Evolutionary conservation across 2,797 vertebrate species (phyloP).

Genomic region (Cephalopachus bancanus): DNA sequence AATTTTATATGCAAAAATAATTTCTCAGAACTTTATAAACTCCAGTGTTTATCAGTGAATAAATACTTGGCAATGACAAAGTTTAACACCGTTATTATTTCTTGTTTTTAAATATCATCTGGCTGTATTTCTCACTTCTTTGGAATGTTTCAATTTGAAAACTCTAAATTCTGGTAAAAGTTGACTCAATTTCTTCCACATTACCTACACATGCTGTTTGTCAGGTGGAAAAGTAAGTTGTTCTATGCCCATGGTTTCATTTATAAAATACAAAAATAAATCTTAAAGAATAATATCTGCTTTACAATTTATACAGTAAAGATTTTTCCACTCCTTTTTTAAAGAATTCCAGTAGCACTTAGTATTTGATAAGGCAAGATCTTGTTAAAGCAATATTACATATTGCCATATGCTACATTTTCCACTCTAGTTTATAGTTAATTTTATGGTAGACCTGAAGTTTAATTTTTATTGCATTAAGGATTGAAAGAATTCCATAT

Average conservation of each 20-base stretch:
- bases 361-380: background rate
- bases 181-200: background rate
- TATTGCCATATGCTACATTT: background rate
- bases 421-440: background rate
- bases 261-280: background rate
- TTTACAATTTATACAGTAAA: background rate
- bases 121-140: background rate
- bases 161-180: background rate
- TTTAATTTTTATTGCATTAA: background rate
- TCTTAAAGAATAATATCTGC: background rate
- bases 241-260: background rate
- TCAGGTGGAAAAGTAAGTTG: background rate
- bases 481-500: background rate
- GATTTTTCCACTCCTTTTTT: background rate
- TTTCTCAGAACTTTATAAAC: background rate
- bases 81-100: background rate
- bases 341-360: background rate
- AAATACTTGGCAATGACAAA: background rate
- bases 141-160: background rate
- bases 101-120: background rate
- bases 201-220: background rate
- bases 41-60: background rate
- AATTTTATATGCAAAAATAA: background rate
- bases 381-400: background rate
- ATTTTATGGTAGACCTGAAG: background rate